Evolutionary conservation across 2,113 vertebrate species (phyloP), one percentile per base, ranked within the genome.

Genomic region (Chinchilla lanigera): DNA sequence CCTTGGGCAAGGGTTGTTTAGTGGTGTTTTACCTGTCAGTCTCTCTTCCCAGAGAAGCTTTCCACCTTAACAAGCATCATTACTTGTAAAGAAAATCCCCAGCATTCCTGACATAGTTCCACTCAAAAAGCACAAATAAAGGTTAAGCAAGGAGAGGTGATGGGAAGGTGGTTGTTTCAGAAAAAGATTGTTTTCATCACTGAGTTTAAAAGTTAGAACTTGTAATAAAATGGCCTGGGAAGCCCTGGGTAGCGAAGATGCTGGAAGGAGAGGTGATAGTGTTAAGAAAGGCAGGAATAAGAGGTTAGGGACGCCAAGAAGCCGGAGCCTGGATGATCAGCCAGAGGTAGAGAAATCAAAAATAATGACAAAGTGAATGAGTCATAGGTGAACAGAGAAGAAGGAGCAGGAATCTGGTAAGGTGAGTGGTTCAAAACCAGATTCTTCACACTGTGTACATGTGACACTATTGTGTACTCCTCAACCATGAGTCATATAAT

Each of bases 71-170:
- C 81, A 83, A 91, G 50, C 14, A 54, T 69, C 50, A 54, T 61
- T 77, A n/a, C 89, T 61, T 89, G 83, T 33, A 89, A 86, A 84
- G 75, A 87, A 93, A 94, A 89, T 61, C 14, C 52, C 63, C 75
- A 52, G 41, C 0, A 3, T 65, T 78, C 65, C 30, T 38, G 41
- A 65, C 65, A 50, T n/a, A 65, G 8, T 89, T 94, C 87, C 41
- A 77, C 56, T 35, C 30, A 24, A 88, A 90, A 30, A 94, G 26
- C 52, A 86, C 6, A 16, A 86, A 52, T 47, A 73, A 92, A 95
- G 56, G 61, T 92, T 81, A 82, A 10, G 20, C 26, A 97, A 94
- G 50, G 54, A 95, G 88, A 87, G 63, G 60, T 47, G 80, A 94
- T 47, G 65, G 80, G 54, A 92, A 85, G 35, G 56, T 63, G 41